Base-by-base conservation (phyloP, 2,888 invertebrate species). In the Aplocera efformata region DNA sequence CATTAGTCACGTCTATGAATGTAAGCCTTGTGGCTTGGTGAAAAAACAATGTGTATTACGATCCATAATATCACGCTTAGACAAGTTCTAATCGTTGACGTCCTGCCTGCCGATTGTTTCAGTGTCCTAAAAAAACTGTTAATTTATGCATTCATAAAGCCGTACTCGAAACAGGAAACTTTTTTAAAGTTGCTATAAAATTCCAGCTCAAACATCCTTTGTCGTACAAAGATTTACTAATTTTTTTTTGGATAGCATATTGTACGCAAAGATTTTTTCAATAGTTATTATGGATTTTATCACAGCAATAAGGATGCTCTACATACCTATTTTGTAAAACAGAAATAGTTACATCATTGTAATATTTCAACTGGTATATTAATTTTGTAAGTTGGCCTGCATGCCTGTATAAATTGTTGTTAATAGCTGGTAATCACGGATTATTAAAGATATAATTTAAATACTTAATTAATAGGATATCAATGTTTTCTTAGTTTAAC, bases 91-190 rank as follows among this genome's bases (percentile, higher is more conserved):
- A 42, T 47, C 25, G 24, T 7, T 45, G 22, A 45, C 36, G 40
- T 45, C 45, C 45, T 45, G 44, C 38, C 30, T 17, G 13, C 13
- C 13, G 13, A 42, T 46, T 32, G 36, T 49, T 42, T 34, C 21
- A 31, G 37, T 30, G 31, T 30, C 28, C 39, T 47, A 45, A 50
- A 45, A 46, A 44, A 50, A 48, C 48, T 45, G 42, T 43, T 39
- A 37, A 39, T 45, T 37, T 49, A 50, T 32, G 20, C 40, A 25
- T 33, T 41, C 43, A 53, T 43, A 58, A 55, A 58, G 48, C 52
- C 48, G 46, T 59, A 42, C 46, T 47, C 20, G 57, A 43, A 53
- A 53, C 63, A 67, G 66, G 71, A 69, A 72, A 60, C 50, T 50
- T 55, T 51, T 51, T 48, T 51, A 34, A 56, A 50, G 42, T 39